Conservation (phyloP, 1,140 invertebrate genomes). For the Achroia grisella region DNA sequence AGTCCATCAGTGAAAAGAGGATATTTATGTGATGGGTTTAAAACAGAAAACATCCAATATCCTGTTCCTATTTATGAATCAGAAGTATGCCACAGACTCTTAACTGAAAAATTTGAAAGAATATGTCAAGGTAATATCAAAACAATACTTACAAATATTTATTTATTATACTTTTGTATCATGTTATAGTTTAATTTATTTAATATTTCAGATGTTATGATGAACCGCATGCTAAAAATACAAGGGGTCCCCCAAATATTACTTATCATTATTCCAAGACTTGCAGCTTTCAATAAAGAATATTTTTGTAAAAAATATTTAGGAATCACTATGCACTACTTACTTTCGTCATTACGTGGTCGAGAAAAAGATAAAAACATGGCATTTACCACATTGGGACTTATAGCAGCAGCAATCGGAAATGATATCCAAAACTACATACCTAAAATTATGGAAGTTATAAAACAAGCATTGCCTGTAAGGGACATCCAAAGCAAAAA, state of each 20-base stretch:
- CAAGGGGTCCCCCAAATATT: conserved; percentile 91
- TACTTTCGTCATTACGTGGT: conserved; percentile 83
- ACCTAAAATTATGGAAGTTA: conserved; percentile 89
- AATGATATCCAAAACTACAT: conserved; percentile 87
- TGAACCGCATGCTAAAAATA: conserved; percentile 83
- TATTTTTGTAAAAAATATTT: conserved; percentile 87
- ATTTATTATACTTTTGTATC: no score
- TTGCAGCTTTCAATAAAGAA: conserved; percentile 94
- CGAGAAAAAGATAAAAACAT: conserved; percentile 88
- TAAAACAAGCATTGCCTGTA: conserved; percentile 86
- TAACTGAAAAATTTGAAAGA: conserved; percentile 88
- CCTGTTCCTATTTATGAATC: conserved; percentile 85
- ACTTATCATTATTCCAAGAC: conserved; percentile 90
- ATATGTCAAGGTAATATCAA: conserved; percentile 77
- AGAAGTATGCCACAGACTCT: conserved; percentile 87
- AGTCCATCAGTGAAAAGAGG: conserved; percentile 75
- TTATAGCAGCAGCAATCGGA: conserved; percentile 93
- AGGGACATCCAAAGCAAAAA: conserved; percentile 84
- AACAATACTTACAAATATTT: no score
- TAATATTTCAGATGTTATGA: conserved; percentile 79
- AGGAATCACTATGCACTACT: conserved; percentile 83
- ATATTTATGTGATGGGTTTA: conserved; percentile 64
- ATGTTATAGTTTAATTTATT: conserved; percentile 1
- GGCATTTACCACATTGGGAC: conserved; percentile 92
- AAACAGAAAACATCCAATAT: conserved; percentile 61